phyloP scores from a whole-genome alignment of 2,113 vertebrate genomes.

The Serinus canaria region DNA sequence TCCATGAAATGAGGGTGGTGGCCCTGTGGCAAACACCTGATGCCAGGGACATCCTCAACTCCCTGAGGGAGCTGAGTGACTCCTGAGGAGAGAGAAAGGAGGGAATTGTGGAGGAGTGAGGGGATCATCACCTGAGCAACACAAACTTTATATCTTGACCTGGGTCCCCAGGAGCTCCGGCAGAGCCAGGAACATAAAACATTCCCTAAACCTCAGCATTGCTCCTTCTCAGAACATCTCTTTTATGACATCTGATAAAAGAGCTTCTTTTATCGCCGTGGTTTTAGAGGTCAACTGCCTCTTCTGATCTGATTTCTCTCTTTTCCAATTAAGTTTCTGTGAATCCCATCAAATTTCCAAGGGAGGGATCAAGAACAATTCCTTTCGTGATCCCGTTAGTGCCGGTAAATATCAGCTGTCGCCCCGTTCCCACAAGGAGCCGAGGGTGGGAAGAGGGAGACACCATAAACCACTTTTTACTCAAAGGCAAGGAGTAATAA shows the following conservation, averaged over 20 bases:
- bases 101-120: neutral
- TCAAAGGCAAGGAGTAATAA: slow-evolving; percentile 12
- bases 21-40: neutral
- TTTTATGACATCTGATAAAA: neutral
- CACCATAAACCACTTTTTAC: neutral
- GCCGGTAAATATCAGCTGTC: neutral
- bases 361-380: neutral
- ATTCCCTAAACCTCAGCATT: neutral
- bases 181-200: neutral
- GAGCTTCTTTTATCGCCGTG: neutral
- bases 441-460: neutral
- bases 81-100: neutral
- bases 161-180: accelerated
- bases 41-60: neutral
- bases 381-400: neutral
- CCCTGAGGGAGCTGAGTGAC: neutral
- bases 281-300: neutral
- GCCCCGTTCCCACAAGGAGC: neutral
- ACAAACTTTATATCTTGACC: neutral
- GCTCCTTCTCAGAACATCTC: neutral
- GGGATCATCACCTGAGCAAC: neutral
- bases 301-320: neutral
- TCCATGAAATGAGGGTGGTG: neutral
- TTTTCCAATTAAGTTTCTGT: neutral
- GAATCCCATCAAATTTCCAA: neutral